These are phyloP conservation scores for Colossoma macropomum DNA, from an alignment of 2,113 vertebrate genomes.

Conservation along the genomic window DNA sequence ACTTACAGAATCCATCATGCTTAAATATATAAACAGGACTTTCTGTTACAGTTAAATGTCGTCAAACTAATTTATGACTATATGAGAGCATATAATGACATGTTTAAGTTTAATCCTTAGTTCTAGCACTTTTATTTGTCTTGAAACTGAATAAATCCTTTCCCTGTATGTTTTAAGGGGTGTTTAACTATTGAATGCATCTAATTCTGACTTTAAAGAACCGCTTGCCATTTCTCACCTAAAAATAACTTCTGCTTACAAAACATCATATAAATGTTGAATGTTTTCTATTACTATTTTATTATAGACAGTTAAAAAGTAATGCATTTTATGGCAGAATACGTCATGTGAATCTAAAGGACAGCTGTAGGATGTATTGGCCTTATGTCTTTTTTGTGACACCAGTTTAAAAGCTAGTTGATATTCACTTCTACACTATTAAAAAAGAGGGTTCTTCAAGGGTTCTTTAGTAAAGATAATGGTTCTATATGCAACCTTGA, in stretches of 20 bases:
- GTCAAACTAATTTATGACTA: background rate
- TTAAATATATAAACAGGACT: background rate
- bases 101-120: conserved; percentile 9
- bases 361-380: background rate
- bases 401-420: background rate
- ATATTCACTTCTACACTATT: background rate
- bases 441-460: too few species aligned
- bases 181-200: background rate
- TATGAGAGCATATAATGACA: background rate
- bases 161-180: conserved; percentile 14
- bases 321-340: conserved; percentile 19
- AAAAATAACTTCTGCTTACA: background rate
- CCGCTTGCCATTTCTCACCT: background rate
- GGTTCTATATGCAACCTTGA: too few species aligned
- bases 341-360: background rate
- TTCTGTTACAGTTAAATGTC: background rate
- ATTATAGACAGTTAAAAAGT: background rate
- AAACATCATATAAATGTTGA: conserved; percentile 12
- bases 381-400: background rate
- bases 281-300: background rate
- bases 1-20: background rate
- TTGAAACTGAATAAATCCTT: background rate
- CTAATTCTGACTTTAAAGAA: background rate
- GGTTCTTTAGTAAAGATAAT: background rate
- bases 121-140: background rate